Evolutionary conservation across 2,113 vertebrate genomes (phyloP), one percentile per base, ranked within the genome.

Genomic region (Delphinus delphis): DNA sequence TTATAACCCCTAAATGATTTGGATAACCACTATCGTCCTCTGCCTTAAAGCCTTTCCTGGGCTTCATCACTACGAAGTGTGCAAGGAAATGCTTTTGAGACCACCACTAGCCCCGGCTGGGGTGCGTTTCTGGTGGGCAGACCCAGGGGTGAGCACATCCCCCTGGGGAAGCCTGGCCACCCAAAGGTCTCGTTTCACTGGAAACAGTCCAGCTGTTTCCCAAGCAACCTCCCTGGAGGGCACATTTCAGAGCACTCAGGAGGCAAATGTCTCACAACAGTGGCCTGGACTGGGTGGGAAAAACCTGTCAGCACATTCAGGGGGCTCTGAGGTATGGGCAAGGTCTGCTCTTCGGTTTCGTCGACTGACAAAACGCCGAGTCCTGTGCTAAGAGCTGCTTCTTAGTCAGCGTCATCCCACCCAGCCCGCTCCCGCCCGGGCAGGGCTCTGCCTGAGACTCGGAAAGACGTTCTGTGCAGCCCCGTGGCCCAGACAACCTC

Each of bases 231-330:
- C 62, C 73, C 67, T 28, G 41, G 41, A 65, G 38, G 95, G 50
- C 53, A 62, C 62, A 79, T 85, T n/a, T 41, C 47, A 8, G 80
- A 44, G 50, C 47, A 26, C 67, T 88, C 18, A 1, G 71, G 8
- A 93, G 82, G 88, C 86, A 81, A 68, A 74, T n/a, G 33, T 88
- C 67, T 93, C 91, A 93, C 84, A 76, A 28, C 77, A 44, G 1
- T 60, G 33, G 67, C 82, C 94, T 25, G 13, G 41, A 17, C 47
- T 11, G 68, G 60, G 31, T 18, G 9, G 58, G 31, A 44, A 38
- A 26, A 17, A 36, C 28, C 5, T 10, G 1, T 47, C 58, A 65
- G 90, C 83, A 71, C 2, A 12, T 3, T 60, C 25, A 28, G 28
- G 2, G 26, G 82, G 4, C 63, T 55, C 26, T 1, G 38, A 81